Percentiles rank a stretch among this genome's conserved stretches.
Evolutionary conservation across 37 sponge, comb jelly and placozoan genomes (phyloP).

Genomic region (Lycopodina hypogea): DNA sequence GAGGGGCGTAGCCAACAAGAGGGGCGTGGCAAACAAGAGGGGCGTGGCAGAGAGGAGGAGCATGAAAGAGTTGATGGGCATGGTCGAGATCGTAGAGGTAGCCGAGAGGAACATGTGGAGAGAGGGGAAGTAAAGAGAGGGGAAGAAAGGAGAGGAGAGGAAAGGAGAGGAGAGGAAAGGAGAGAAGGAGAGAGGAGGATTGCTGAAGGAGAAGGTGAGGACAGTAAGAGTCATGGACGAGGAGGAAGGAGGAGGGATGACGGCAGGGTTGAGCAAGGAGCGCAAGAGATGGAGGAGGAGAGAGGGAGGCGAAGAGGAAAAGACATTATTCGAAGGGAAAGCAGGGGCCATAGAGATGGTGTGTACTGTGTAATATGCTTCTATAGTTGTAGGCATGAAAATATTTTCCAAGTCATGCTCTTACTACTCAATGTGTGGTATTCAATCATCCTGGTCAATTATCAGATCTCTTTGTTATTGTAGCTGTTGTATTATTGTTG

Average conservation of each 20-base stretch:
- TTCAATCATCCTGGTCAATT: too few species aligned
- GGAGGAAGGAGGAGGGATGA: neutral
- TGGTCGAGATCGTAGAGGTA: neutral
- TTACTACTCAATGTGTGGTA: too few species aligned
- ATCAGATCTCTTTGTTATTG: too few species aligned
- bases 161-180: neutral
- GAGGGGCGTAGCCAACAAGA: neutral
- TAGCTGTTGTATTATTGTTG: too few species aligned
- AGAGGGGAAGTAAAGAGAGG: neutral
- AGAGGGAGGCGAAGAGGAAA: neutral
- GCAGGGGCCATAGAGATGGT: too few species aligned
- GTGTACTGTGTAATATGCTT: too few species aligned
- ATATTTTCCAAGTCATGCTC: too few species aligned
- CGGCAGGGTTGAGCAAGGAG: neutral
- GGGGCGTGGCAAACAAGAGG: neutral
- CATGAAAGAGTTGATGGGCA: neutral
- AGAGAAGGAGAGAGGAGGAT: neutral
- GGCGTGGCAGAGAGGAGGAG: neutral
- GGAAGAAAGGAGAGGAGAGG: neutral
- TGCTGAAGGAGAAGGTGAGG: neutral
- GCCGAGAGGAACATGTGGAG: too few species aligned
- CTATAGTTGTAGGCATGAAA: too few species aligned
- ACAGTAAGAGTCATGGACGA: neutral
- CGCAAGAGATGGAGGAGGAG: neutral
- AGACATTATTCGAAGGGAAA: too few species aligned